Evolutionary conservation across 2,888 invertebrate species (phyloP).

Genomic region (Branchipolynoe longqiensis): DNA sequence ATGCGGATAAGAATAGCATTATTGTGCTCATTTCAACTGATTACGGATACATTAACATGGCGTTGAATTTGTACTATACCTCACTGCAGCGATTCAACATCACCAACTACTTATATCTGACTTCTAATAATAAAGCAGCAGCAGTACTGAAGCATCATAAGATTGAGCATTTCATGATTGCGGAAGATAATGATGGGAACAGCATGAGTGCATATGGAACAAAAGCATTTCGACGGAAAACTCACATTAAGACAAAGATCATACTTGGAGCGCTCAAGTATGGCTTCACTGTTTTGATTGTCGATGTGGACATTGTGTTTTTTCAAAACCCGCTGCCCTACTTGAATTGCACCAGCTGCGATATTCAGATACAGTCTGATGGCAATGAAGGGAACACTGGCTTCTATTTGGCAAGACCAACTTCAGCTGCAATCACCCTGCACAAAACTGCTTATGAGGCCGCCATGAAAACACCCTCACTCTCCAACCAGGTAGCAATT

Average conservation of each 20-base stretch:
- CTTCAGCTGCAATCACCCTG: conserved; percentile 51
- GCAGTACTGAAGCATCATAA: not conserved
- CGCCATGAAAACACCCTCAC: not conserved
- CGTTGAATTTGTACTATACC: conserved; percentile 60
- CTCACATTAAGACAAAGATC: conserved; percentile 67
- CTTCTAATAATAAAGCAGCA: conserved; percentile 52
- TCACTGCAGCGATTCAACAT: conserved; percentile 58
- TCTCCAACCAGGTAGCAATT: conserved; percentile 60
- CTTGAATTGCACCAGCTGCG: conserved; percentile 65
- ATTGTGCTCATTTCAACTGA: conserved; percentile 58
- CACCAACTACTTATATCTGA: conserved; percentile 63
- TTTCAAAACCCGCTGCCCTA: conserved; percentile 66
- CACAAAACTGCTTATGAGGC: conserved; percentile 59
- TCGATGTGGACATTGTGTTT: conserved; percentile 66
- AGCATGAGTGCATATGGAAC: conserved; percentile 62
- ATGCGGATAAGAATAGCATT: conserved; percentile 33
- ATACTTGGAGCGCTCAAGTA: conserved; percentile 63
- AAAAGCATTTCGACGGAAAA: conserved; percentile 61
- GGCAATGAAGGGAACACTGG: conserved; percentile 65
- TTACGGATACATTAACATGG: conserved; percentile 60
- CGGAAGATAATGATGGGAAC: conserved; percentile 34
- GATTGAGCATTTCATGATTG: not conserved
- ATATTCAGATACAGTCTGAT: conserved; percentile 66
- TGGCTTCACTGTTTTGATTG: conserved; percentile 61
- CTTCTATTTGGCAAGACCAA: conserved; percentile 63